Conservation (phyloP, 2,113 vertebrate genomes). For the Pygathrix nemaeus region DNA sequence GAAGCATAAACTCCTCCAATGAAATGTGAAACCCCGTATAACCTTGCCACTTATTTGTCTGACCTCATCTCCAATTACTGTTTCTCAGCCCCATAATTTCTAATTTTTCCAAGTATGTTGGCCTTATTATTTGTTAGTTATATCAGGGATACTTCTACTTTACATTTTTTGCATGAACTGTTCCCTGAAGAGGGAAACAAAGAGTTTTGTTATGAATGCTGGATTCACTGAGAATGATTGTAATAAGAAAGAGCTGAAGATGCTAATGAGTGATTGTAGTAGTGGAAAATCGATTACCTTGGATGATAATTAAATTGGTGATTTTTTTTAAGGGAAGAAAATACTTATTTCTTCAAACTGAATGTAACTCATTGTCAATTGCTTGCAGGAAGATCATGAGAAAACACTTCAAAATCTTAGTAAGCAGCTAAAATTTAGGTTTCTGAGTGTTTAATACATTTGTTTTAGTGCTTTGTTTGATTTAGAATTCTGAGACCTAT, state of each 20-base stretch:
- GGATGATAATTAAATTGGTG: background rate
- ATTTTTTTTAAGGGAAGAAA: background rate
- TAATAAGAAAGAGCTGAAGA: background rate
- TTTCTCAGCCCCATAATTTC: background rate
- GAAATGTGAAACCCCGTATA: background rate
- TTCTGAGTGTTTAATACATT: background rate
- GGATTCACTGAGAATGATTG: background rate
- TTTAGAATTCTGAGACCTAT: background rate
- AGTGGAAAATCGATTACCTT: slow-evolving; percentile 18
- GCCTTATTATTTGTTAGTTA: background rate
- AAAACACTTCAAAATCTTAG: background rate
- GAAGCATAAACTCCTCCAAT: background rate
- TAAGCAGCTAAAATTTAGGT: background rate
- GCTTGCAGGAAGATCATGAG: background rate
- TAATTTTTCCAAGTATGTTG: background rate
- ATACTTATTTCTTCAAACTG: background rate
- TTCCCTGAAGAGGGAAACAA: background rate
- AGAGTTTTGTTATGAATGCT: background rate
- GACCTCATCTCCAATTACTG: background rate
- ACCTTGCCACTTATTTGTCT: background rate
- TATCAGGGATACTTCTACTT: background rate
- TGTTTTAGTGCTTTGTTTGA: background rate
- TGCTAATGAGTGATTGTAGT: background rate
- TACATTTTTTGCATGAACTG: background rate
- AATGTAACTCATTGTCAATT: background rate